Percentiles rank a stretch among this genome's conserved stretches.
Conservation (phyloP, 1,140 invertebrate genomes). For the Saxidomus purpurata region DNA sequence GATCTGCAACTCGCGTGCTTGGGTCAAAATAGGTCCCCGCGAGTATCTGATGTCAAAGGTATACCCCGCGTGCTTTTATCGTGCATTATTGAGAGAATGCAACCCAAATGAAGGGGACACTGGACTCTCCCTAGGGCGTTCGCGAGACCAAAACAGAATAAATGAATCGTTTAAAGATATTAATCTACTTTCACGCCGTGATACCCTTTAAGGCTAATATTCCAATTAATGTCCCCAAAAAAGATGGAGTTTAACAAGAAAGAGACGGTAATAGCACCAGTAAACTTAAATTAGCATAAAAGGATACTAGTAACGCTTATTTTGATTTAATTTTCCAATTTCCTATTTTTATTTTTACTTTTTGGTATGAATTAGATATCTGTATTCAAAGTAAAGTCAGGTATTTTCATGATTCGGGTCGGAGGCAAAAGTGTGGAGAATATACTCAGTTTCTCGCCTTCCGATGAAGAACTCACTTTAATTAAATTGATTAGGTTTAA, state of each 20-base stretch:
- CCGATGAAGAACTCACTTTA: no score
- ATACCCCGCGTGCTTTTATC: background rate
- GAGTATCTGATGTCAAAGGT: slow-evolving; percentile 49
- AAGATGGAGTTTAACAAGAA: slow-evolving; percentile 6
- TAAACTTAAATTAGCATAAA: no score
- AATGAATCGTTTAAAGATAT: slow-evolving; percentile 35
- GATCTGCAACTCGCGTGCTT: slow-evolving; percentile 33
- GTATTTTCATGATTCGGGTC: no score
- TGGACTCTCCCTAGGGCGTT: background rate
- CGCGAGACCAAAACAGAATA: background rate
- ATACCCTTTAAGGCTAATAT: slow-evolving; percentile 34
- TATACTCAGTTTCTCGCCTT: no score
- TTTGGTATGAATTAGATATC: no score
- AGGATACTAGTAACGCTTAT: no score
- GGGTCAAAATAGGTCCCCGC: slow-evolving; percentile 12
- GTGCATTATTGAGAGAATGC: slow-evolving; percentile 16
- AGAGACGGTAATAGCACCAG: background rate
- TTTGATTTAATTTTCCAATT: no score
- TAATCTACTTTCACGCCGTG: slow-evolving; percentile 40
- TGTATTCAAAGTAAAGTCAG: no score
- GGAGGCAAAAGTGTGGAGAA: no score
- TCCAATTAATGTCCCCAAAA: slow-evolving; percentile 45
- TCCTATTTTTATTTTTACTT: no score
- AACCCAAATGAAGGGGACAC: background rate
- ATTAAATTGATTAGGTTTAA: no score